Evolutionary conservation across 2,888 invertebrate genomes (phyloP).

Genomic region (Melanargia galathea): DNA sequence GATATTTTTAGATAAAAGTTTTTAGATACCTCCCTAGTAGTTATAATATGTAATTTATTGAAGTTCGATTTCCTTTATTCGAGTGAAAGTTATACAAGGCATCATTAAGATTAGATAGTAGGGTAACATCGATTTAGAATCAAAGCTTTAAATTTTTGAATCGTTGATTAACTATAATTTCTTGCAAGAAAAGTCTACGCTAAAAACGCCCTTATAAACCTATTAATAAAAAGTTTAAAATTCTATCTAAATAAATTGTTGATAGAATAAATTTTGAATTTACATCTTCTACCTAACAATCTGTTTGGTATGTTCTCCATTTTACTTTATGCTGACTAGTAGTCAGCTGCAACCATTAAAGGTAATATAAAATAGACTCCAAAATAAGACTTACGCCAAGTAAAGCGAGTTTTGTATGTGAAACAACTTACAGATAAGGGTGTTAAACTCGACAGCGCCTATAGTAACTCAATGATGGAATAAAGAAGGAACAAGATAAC

Average conservation of each 20-base stretch:
- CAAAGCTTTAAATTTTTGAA: neutral
- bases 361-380: neutral
- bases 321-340: too few species aligned
- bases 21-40: too few species aligned
- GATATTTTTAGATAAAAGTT: slow-evolving; percentile 9
- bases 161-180: neutral
- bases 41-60: neutral
- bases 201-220: too few species aligned
- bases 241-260: neutral
- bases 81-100: slow-evolving; percentile 1
- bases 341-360: neutral
- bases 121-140: neutral
- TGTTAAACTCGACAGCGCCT: neutral
- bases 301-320: neutral
- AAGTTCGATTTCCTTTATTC: neutral
- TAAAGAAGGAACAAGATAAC: slow-evolving; percentile 15
- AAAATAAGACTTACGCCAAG: neutral
- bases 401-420: neutral
- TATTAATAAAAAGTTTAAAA: neutral
- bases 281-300: neutral
- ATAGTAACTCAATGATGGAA: slow-evolving; percentile 16
- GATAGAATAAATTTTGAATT: neutral
- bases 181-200: too few species aligned
- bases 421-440: slow-evolving; percentile 7
- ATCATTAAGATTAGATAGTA: neutral